Conservation (phyloP, 37 sponge, comb jelly and placozoan species). For the Ianthella basta region DNA sequence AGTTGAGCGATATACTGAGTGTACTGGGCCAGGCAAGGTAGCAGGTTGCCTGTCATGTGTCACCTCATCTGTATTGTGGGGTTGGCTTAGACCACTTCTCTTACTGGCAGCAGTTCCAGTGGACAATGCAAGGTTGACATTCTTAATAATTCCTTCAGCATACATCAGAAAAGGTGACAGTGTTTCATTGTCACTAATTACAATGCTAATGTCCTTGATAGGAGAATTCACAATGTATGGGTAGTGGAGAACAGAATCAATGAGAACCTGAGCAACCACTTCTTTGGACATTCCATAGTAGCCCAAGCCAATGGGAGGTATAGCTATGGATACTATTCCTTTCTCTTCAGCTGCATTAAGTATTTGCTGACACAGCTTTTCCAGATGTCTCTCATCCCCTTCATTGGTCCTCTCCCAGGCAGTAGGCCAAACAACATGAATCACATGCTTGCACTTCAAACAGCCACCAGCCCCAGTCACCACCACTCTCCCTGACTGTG, state of each 20-base stretch:
- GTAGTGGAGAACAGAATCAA: constrained; percentile 41
- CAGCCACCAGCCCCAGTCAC: constrained; percentile 60
- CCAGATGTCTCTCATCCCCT: constrained; percentile 33
- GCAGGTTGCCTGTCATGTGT: not conserved
- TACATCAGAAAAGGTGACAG: not conserved
- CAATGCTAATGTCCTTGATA: constrained; percentile 66
- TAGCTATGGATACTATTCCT: constrained; percentile 48
- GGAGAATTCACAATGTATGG: constrained; percentile 13
- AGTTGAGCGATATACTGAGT: too few species aligned
- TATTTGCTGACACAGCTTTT: constrained; percentile 24
- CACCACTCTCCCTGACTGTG: constrained; percentile 50
- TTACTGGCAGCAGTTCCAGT: too few species aligned
- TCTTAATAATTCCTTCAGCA: not conserved
- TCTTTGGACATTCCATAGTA: constrained; percentile 54
- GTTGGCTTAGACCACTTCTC: too few species aligned
- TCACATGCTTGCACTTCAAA: constrained; percentile 51
- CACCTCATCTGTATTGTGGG: too few species aligned
- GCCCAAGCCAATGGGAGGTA: constrained; percentile 76
- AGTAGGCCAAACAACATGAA: constrained; percentile 78
- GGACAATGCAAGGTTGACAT: too few species aligned
- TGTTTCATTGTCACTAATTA: constrained; percentile 56
- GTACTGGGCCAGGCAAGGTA: not conserved
- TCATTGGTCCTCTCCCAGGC: not conserved
- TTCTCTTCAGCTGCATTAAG: constrained; percentile 30
- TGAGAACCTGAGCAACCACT: constrained; percentile 29